Evolutionary conservation across 2,113 vertebrate genomes (phyloP), one percentile per base, ranked within the genome.

Genomic region (Craseonycteris thonglongyai): DNA sequence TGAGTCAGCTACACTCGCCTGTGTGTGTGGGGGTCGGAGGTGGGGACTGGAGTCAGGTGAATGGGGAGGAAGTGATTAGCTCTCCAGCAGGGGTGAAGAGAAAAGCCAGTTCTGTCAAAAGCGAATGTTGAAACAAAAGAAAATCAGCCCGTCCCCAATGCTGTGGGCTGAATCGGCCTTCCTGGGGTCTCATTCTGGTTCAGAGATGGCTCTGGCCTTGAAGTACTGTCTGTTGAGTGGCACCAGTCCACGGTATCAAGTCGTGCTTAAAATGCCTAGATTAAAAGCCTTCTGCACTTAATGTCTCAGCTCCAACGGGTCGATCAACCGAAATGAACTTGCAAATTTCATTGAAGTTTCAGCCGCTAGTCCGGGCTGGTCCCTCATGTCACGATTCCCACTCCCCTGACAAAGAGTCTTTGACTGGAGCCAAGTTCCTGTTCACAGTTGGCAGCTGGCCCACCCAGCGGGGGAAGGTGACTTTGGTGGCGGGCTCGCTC

Each of bases 71-170:
- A 97, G 97, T 98, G 97, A 97, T 97, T 93, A 97, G 88, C 56
- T 90, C 96, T 96, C 89, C 97, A 97, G 84, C 83, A 97, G 96
- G 71, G 92, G 92, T 84, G 47, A 96, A 97, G 91, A 96, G 95
- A 83, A 87, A 80, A 97, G 93, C 89, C 96, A 96, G 84, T 94
- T 95, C 96, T 84, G 81, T 97, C 95, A 96, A 97, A 98, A 97
- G 79, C 84, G 91, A 96, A 80, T 80, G 95, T 92, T 97, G 96
- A 98, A 98, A 95, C 92, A 95, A 97, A 97, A 97, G 97, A 97
- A 97, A 97, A 93, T 97, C 90, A 93, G 92, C 95, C 95, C 11
- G 19, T 56, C 75, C 72, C 93, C 95, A 96, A 93, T 96, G 90
- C 92, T 97, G 96, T 93, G 95, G 85, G 72, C 93, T 97, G 93